phyloP scores from a whole-genome alignment of 2,113 vertebrate species.

The Trichomycterus rosablanca region DNA sequence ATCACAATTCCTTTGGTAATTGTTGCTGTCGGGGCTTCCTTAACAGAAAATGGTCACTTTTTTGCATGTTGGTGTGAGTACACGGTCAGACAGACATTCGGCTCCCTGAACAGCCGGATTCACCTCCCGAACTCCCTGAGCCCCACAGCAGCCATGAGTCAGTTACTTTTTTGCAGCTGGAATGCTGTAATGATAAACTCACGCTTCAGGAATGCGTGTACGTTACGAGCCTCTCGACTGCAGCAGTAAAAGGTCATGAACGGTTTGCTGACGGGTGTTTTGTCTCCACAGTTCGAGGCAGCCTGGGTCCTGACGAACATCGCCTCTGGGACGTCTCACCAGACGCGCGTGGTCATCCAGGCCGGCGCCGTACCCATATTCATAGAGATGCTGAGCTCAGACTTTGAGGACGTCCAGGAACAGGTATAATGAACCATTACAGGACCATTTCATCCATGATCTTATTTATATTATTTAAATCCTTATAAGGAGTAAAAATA shows the following conservation, averaged over 20 bases:
- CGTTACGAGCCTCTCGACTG: not conserved
- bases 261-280: not conserved
- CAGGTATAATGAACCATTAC: constrained; percentile 72
- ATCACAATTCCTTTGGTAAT: too few relatives aligned
- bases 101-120: not conserved
- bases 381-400: constrained; percentile 92
- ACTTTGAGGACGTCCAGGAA: constrained; percentile 97
- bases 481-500: too few relatives aligned
- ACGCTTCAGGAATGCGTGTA: constrained; percentile 27
- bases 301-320: constrained; percentile 98
- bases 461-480: too few relatives aligned
- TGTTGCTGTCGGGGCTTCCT: too few relatives aligned
- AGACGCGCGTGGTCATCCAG: constrained; percentile 95
- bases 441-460: too few relatives aligned
- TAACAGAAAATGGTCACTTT: too few relatives aligned
- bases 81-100: too few relatives aligned
- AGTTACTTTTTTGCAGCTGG: constrained; percentile 19
- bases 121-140: not conserved
- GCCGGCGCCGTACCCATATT: constrained; percentile 96
- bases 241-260: not conserved
- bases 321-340: constrained; percentile 93
- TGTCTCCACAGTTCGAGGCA: constrained; percentile 85
- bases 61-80: too few relatives aligned
- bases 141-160: constrained; percentile 6
- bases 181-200: constrained; percentile 11